Base-by-base conservation (phyloP, 2,888 invertebrate species). In the Hydraecia micacea region DNA sequence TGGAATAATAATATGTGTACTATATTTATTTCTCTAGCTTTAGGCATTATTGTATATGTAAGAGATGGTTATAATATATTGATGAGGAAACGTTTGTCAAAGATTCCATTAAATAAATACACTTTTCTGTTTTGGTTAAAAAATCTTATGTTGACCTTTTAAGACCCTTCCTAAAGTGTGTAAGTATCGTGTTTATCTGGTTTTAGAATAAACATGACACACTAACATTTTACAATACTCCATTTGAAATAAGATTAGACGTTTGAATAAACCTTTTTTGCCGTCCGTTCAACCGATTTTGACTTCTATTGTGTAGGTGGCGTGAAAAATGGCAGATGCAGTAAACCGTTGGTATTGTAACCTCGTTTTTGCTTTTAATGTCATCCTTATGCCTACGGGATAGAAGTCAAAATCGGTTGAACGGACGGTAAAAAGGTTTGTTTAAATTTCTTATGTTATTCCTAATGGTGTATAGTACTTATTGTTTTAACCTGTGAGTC, bases 71-170 rank as follows among this genome's bases (percentile, higher is more conserved):
- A 89, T 87, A 90, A 84, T 90, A 87, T 88, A 87, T 87, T 83
- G 86, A 87, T 85, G 79, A 89, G 86, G 62, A 73, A 90, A 88
- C 66, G 60, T 87, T 87, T 93, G 91, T 93, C 90, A 89, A 92
- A 89, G 90, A 95, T 95, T 95, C 93, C 93, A 95, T 93, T 92
- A 90, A 94, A 94, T 95, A 93, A 94, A 94, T 91, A 91, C 89
- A 83, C 90, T 88, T 91, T 92, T 93, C 90, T 91, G 90, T 91
- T 91, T 92, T 88, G 81, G 90, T 87, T 85, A 74, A 79, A 82
- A 69, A 86, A 83, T 86, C 77, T 71, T 73, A 81, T 84, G 32
- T 78, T 71, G 69, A 62, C 32, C 8, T 62, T 32, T 5, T 78
- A 66, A 72, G 28, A 74, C 62, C 81, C 78, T 69, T 83, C 81